Evolutionary conservation across 2,888 invertebrate species (phyloP), one percentile per base, ranked within the genome.

Genomic region (Drosophila merina): DNA sequence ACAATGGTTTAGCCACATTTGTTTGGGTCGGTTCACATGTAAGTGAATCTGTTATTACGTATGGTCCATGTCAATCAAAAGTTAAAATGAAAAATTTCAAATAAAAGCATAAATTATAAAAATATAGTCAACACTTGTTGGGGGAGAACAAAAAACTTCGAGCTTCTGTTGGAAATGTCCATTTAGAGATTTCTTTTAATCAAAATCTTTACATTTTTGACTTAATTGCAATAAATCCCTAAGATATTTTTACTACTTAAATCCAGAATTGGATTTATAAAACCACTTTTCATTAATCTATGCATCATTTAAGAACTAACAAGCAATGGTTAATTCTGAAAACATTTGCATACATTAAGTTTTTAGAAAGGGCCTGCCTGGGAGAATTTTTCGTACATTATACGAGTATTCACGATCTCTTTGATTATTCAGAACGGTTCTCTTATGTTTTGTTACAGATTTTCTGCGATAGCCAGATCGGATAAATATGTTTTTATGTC

Each of bases 1-100:
- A 51, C 56, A 56, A 56, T 51, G 51, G 51, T 38, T 28, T 42
- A 38, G 20, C 44, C 51, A 54, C 30, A 44, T 40, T 31, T 67
- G 63, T 52, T 20, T 8, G 40, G 40, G 40, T 42, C 20, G 14
- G 52, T 40, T 51, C 57, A 28, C 14, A 38, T 14, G 10, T 57
- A 50, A 67, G 57, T 69, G 50, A 68, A 63, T 49, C 64, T 7
- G 49, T n/a, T 14, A 47, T 62, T 63, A 63, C 64, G 48, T 63
- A 63, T 63, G 31, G 60, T 62, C 64, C 40, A 62, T 62, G 38
- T 63, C 64, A 62, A 62, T 62, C 60, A 63, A 26, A 31, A 48
- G 42, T 62, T 63, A 62, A 31, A 25, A 25, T 26, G 12, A 20
- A 30, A 48, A 40, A 40, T 20, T 42, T 2, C n/a, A 42, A 40